Evolutionary conservation across 2,888 invertebrate species (phyloP).

Genomic region (Baronia brevicornis): DNA sequence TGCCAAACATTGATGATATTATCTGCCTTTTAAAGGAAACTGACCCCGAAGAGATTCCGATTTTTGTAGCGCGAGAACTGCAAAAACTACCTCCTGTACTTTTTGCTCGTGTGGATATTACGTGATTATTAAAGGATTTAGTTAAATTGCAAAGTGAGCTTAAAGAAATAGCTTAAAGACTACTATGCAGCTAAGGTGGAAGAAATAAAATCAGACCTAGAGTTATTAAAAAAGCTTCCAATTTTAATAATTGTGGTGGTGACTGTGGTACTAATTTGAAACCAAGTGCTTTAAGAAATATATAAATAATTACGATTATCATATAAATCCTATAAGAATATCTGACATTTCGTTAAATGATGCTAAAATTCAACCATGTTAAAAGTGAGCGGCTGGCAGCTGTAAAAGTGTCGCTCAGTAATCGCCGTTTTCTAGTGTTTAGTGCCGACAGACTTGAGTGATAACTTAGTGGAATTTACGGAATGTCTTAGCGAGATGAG

Average conservation of each 20-base stretch:
- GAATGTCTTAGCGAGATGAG: constrained; percentile 1
- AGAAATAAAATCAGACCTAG: constrained; percentile 7
- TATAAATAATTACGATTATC: constrained; percentile 21
- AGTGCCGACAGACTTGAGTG: background rate
- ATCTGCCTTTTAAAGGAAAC: constrained; percentile 13
- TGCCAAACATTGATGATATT: constrained; percentile 19
- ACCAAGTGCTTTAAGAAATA: too few relatives aligned
- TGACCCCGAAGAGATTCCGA: constrained; percentile 16
- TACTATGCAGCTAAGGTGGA: constrained; percentile 12
- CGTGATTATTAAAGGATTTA: constrained; percentile 15
- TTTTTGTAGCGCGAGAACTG: constrained; percentile 17
- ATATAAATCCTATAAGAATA: too few relatives aligned
- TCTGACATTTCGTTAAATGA: too few relatives aligned
- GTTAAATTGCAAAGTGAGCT: constrained; percentile 11
- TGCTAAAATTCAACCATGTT: too few relatives aligned
- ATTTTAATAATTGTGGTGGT: constrained; percentile 11
- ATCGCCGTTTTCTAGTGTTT: constrained; percentile 17
- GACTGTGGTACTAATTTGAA: constrained; percentile 9
- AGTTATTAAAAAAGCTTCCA: constrained; percentile 6
- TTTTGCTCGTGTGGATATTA: constrained; percentile 18
- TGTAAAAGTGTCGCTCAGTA: constrained; percentile 12
- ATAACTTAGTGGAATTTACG: constrained; percentile 1
- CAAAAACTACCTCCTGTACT: constrained; percentile 17
- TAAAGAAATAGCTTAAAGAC: constrained; percentile 9
- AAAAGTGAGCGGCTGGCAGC: constrained; percentile 17